Conservation (phyloP, 1,140 invertebrate genomes). For the Lasaia peninsularis region DNA sequence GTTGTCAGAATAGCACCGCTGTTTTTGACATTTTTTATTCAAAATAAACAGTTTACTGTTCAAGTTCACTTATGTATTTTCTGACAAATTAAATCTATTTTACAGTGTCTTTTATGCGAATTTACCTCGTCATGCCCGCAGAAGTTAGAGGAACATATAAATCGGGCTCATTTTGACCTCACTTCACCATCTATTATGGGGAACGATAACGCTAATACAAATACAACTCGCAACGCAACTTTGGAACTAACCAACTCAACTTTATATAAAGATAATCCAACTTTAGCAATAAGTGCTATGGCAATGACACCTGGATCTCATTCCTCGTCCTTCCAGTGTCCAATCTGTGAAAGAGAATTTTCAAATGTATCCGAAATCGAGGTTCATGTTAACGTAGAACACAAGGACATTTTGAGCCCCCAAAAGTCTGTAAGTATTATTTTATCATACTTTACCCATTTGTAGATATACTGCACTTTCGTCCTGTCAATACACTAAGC, state of each 20-base stretch:
- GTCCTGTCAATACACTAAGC: too few species aligned
- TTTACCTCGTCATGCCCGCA: slow-evolving; percentile 85
- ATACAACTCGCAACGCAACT: slow-evolving; percentile 51
- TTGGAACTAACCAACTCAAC: slow-evolving; percentile 52
- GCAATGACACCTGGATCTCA: slow-evolving; percentile 62
- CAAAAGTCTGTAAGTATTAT: slow-evolving; percentile 56
- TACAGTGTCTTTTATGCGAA: slow-evolving; percentile 88
- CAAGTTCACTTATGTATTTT: not conserved
- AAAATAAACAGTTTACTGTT: not conserved
- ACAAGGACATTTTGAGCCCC: slow-evolving; percentile 77
- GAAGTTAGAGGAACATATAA: slow-evolving; percentile 90
- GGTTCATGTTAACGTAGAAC: slow-evolving; percentile 91
- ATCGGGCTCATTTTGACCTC: slow-evolving; percentile 90
- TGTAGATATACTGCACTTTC: too few species aligned
- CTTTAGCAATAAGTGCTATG: slow-evolving; percentile 53
- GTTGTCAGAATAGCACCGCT: not conserved
- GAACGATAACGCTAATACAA: slow-evolving; percentile 57
- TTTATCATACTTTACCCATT: not conserved
- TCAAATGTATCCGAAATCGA: slow-evolving; percentile 87
- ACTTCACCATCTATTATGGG: slow-evolving; percentile 79
- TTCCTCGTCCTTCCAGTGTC: slow-evolving; percentile 79
- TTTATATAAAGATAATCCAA: slow-evolving; percentile 43
- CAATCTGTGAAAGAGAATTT: slow-evolving; percentile 85
- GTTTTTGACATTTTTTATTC: not conserved
- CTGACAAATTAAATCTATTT: slow-evolving; percentile 31